These are phyloP conservation scores for Andinoacara biseriatus DNA, from an alignment of 2,113 vertebrate species.

Conservation along the genomic window DNA sequence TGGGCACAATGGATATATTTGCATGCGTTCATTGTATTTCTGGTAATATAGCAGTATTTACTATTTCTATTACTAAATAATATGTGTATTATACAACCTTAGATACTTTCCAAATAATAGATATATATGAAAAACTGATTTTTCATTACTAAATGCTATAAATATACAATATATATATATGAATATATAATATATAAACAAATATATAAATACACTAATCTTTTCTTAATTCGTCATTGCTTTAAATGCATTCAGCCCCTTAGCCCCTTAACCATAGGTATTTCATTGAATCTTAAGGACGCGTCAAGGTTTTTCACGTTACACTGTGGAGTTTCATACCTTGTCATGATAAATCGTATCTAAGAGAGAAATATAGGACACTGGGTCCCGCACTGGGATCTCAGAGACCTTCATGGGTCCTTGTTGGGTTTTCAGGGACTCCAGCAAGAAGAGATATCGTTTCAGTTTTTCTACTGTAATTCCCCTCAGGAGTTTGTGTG, in stretches of 20 bases:
- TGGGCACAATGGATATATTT: background rate
- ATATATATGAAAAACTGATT: too few relatives aligned
- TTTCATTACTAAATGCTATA: too few relatives aligned
- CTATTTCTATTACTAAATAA: background rate
- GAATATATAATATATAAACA: too few relatives aligned
- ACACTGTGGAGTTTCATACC: background rate
- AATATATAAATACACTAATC: too few relatives aligned
- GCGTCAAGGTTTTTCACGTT: background rate
- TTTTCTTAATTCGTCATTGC: background rate
- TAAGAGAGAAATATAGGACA: conserved; percentile 53
- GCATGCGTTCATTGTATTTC: background rate
- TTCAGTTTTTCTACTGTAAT: conserved; percentile 26
- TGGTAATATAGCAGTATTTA: background rate
- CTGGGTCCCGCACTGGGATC: conserved; percentile 23
- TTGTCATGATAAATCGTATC: conserved; percentile 20
- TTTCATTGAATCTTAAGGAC: background rate
- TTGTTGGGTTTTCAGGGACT: conserved; percentile 39
- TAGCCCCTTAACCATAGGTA: background rate
- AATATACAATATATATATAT: too few relatives aligned
- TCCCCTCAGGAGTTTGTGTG: background rate
- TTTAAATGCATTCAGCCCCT: background rate
- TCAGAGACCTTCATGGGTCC: conserved; percentile 51
- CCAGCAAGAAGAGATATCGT: conserved; percentile 33
- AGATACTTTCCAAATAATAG: too few relatives aligned
- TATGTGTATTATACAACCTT: background rate